Percentiles rank a stretch among this genome's conserved stretches.
phyloP scores from a whole-genome alignment of 2,888 invertebrate species.

The Phrixothrix hirtus region DNA sequence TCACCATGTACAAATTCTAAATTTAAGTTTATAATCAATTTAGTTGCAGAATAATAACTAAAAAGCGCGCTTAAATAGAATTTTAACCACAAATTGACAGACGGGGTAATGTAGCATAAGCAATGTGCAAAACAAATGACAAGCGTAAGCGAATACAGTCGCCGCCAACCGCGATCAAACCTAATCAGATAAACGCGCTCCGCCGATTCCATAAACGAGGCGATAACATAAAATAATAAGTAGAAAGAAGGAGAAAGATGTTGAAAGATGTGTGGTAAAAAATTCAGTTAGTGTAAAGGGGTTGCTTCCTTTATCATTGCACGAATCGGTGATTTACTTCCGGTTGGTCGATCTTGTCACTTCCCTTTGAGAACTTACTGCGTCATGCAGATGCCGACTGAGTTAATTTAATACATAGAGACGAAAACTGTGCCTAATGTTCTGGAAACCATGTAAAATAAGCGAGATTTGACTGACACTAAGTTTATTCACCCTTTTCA shows the following conservation, averaged over 20 bases:
- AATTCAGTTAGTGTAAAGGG: constrained; percentile 29
- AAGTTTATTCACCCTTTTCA: constrained; percentile 27
- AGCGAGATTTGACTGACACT: constrained; percentile 20
- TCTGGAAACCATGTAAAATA: constrained; percentile 41
- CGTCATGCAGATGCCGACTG: constrained; percentile 42
- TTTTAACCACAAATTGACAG: constrained; percentile 42
- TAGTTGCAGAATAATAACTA: background rate
- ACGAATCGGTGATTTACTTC: constrained; percentile 41
- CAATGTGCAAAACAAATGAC: constrained; percentile 48
- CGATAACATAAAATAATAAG: constrained; percentile 20
- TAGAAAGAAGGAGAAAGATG: constrained; percentile 22
- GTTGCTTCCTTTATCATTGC: constrained; percentile 41
- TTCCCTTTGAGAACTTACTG: constrained; percentile 43
- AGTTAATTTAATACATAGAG: constrained; percentile 46
- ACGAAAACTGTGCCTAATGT: constrained; percentile 46
- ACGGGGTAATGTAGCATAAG: constrained; percentile 45
- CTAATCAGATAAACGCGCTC: constrained; percentile 46
- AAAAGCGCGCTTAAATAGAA: constrained; percentile 38
- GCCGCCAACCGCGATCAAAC: constrained; percentile 43
- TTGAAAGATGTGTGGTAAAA: constrained; percentile 27
- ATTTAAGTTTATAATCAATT: background rate
- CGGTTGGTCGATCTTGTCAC: constrained; percentile 44
- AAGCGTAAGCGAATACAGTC: constrained; percentile 44
- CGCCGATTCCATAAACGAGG: constrained; percentile 33
- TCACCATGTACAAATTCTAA: background rate